Base-by-base conservation (phyloP, 2,797 vertebrate genomes). In the Hydrophis major region DNA sequence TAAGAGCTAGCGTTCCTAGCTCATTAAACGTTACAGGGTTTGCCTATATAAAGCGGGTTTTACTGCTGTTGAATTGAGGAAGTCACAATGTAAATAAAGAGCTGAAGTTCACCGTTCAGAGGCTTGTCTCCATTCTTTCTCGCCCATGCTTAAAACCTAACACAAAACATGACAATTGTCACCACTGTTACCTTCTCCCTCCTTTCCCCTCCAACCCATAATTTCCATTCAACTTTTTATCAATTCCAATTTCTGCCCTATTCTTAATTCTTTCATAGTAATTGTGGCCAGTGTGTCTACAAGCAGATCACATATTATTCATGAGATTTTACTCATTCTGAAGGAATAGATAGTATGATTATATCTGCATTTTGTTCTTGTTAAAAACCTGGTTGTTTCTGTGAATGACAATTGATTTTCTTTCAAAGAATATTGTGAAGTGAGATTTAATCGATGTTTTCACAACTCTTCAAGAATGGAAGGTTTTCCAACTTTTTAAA, bases 401-500 rank as follows among this genome's bases (percentile, higher is more conserved):
- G 61, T 59, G 86, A 91, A 87, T 88, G 66, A n/a, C 69, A 88
- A 53, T 93, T 93, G 37, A 86, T 89, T 89, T 89, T 61, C 66
- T 37, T 63, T 18, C 66, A n/a, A 83, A 50, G 60, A 61, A 78
- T n/a, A 50, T 56, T 83, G 66, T 83, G 57, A 27, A 91, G 32
- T 27, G 47, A 91, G 18, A 53, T 47, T 91, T 55, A 63, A 63
- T 91, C 32, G 91, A n/a, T 91, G 89, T 78, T 91, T 89, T 14
- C 47, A 56, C 78, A 63, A 78, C 42, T 89, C 59, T 93, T 83
- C 66, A 89, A 89, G 88, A 91, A 89, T 83, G 63, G 42, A 91
- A 55, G 32, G 6, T n/a, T 86, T 86, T 83, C 87, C 87, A 91
- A 63, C 5, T 55, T 91, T 88, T 90, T 93, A 91, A 89, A 90